Conservation (phyloP, 2,113 vertebrate species). For the Amazona vittata region DNA sequence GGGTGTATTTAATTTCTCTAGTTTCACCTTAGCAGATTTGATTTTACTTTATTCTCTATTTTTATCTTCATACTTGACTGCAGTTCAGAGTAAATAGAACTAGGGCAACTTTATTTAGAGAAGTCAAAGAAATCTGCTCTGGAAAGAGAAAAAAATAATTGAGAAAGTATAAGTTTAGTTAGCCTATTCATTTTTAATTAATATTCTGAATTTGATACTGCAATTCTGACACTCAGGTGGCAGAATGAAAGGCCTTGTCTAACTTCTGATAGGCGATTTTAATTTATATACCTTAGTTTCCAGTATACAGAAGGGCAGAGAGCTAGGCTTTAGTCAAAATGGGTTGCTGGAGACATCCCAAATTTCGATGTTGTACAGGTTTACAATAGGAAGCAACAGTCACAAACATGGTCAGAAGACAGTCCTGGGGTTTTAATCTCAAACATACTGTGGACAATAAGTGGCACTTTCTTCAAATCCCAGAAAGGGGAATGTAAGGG, state of each 20-base stretch:
- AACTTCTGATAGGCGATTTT: background rate
- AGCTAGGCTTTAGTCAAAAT: accelerated
- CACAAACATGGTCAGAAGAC: background rate
- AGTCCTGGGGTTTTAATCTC: background rate
- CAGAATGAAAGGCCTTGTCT: background rate
- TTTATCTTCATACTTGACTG: background rate
- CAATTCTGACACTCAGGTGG: background rate
- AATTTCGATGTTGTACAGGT: background rate
- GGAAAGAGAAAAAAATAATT: background rate
- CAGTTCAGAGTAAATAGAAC: background rate
- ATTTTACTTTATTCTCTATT: background rate
- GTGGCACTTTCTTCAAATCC: background rate
- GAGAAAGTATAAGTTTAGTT: background rate
- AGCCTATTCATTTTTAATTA: background rate
- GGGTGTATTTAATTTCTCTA: background rate
- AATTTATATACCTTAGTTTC: accelerated
- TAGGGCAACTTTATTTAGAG: background rate
- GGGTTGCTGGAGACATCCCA: background rate
- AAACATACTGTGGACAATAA: background rate
- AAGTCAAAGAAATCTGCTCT: background rate
- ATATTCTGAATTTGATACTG: background rate
- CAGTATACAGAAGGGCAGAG: background rate
- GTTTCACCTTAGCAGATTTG: background rate
- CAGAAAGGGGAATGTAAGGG: background rate
- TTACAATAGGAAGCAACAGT: background rate